Evolutionary conservation across 2,797 vertebrate species (phyloP).

Genomic region (Siniperca undulata): DNA sequence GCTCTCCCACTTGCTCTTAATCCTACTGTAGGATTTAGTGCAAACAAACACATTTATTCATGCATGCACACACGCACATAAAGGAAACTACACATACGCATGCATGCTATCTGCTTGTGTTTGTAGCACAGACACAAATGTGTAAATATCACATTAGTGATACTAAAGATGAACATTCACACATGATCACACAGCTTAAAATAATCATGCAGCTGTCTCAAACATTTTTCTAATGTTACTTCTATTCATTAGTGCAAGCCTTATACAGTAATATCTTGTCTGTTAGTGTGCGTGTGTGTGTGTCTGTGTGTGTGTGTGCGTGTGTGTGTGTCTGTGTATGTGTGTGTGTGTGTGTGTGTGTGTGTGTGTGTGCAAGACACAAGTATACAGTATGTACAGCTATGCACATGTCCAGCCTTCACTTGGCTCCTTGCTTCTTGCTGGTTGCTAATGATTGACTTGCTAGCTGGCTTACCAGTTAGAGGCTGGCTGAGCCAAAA

Average conservation of each 20-base stretch:
- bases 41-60: constrained; percentile 41
- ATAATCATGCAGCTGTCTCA: background rate
- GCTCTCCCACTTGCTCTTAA: constrained; percentile 52
- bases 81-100: constrained; percentile 21
- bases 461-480: background rate
- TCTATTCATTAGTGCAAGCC: background rate
- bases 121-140: background rate
- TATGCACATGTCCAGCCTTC: constrained; percentile 44
- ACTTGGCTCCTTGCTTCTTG: constrained; percentile 56
- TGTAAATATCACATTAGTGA: background rate
- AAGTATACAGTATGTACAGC: constrained; percentile 46
- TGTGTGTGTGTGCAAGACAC: constrained; percentile 23
- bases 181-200: background rate
- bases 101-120: background rate
- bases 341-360: constrained; percentile 14
- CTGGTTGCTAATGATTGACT: constrained; percentile 32
- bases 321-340: constrained; percentile 22
- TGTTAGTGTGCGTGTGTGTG: constrained; percentile 8
- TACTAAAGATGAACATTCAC: background rate
- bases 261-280: constrained; percentile 2
- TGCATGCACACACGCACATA: constrained; percentile 12
- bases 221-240: background rate
- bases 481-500: constrained; percentile 9
- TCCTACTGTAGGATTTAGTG: constrained; percentile 60
- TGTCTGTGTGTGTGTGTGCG: constrained; percentile 2